Conservation (phyloP, 2,888 invertebrate species). For the Pegoplata infirma region DNA sequence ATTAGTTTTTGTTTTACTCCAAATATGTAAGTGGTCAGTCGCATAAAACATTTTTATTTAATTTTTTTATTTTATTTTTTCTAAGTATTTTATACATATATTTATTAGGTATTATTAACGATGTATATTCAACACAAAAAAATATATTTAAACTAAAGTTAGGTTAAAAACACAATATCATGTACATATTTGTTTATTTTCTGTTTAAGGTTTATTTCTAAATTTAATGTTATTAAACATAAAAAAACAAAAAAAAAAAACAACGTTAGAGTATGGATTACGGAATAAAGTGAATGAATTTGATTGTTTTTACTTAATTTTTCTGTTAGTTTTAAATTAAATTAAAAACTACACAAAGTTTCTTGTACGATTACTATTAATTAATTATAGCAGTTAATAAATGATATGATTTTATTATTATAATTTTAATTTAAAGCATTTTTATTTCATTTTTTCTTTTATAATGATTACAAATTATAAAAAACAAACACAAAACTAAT, state of each 20-base stretch:
- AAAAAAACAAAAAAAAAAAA: not conserved
- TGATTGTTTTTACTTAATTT: not conserved
- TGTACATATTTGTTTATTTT: slow-evolving; percentile 22
- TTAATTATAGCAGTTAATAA: slow-evolving; percentile 49
- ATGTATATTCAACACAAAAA: not conserved
- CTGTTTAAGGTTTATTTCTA: slow-evolving; percentile 32
- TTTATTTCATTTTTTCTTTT: slow-evolving; percentile 15
- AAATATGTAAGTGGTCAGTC: too few relatives aligned
- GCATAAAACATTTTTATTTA: not conserved
- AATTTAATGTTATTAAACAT: not conserved
- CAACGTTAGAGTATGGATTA: not conserved
- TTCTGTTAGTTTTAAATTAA: slow-evolving; percentile 61
- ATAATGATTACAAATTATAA: slow-evolving; percentile 21
- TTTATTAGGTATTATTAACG: not conserved
- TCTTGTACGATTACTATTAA: slow-evolving; percentile 48
- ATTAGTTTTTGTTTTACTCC: not conserved
- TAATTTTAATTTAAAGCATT: slow-evolving; percentile 26
- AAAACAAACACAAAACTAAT: slow-evolving; percentile 11
- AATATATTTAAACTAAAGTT: not conserved
- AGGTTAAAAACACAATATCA: not conserved
- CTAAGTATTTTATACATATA: too few relatives aligned
- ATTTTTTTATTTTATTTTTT: slow-evolving; percentile 2
- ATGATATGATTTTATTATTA: slow-evolving; percentile 22
- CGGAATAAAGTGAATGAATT: not conserved
- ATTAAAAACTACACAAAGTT: slow-evolving; percentile 55